Conservation (phyloP, 1,140 invertebrate genomes). For the Sycophila sp. region DNA sequence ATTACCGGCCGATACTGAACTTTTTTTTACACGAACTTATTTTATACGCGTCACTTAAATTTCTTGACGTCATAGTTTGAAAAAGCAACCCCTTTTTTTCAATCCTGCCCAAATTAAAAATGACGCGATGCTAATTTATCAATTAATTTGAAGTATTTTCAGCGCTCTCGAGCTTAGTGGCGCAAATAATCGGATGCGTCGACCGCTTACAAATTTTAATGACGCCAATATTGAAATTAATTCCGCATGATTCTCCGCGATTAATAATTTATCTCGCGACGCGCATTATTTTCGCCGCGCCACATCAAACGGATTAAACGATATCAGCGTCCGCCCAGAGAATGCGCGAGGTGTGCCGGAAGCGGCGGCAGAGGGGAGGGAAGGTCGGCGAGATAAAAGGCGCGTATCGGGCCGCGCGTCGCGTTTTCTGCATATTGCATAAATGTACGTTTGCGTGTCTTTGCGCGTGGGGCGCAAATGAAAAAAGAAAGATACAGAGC, state of each 20-base stretch:
- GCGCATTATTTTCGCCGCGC: neutral
- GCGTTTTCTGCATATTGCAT: conserved; percentile 6
- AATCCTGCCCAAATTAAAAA: too few species aligned
- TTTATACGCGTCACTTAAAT: too few species aligned
- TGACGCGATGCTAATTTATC: conserved; percentile 13
- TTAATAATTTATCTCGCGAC: conserved; percentile 20
- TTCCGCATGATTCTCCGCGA: neutral
- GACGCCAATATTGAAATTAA: conserved; percentile 13
- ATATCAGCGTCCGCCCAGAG: neutral
- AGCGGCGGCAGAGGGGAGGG: neutral
- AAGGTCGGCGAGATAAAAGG: neutral
- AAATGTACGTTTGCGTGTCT: conserved; percentile 6
- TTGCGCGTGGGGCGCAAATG: neutral
- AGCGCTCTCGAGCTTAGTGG: too few species aligned
- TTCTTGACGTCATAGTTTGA: too few species aligned
- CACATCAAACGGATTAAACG: conserved; percentile 21
- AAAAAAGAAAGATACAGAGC: conserved; percentile 2
- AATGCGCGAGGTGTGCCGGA: neutral
- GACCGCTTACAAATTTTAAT: conserved; percentile 7
- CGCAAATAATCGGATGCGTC: neutral
- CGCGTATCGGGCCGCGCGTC: neutral
- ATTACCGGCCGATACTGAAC: too few species aligned
- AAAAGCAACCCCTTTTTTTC: too few species aligned
- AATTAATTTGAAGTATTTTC: too few species aligned
- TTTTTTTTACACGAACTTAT: too few species aligned